Evolutionary conservation across 2,888 invertebrate genomes (phyloP).

Genomic region (Nymphalis urticae): DNA sequence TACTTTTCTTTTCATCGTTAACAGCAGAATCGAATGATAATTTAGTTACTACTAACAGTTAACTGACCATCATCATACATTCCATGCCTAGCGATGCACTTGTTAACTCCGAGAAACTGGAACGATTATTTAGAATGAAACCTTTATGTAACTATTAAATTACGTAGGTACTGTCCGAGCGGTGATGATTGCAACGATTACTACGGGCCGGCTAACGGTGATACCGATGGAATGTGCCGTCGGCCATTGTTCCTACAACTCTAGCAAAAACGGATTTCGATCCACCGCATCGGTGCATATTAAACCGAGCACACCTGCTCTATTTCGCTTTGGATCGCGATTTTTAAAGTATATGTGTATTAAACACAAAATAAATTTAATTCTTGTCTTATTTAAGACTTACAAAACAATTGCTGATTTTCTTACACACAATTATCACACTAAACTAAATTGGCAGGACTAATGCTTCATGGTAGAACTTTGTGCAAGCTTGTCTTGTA

Average conservation of each 20-base stretch:
- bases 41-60: background rate
- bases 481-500: background rate
- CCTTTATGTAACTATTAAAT: background rate
- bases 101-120: slow-evolving; percentile 1
- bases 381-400: too few species aligned
- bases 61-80: background rate
- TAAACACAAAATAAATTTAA: too few species aligned
- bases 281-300: slow-evolving; percentile 60
- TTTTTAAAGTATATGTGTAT: slow-evolving; percentile 5
- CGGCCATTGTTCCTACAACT: slow-evolving; percentile 69
- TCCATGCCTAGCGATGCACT: too few species aligned
- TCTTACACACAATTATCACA: too few species aligned
- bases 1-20: background rate
- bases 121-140: slow-evolving; percentile 4
- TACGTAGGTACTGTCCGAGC: slow-evolving; percentile 18
- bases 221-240: slow-evolving; percentile 66
- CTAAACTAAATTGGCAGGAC: too few species aligned
- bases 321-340: slow-evolving; percentile 24
- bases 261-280: slow-evolving; percentile 66
- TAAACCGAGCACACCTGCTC: slow-evolving; percentile 59
- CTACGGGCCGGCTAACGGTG: slow-evolving; percentile 68
- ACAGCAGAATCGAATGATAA: background rate
- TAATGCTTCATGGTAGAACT: too few species aligned
- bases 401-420: too few species aligned
- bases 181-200: slow-evolving; percentile 62